Percentiles rank a stretch among this genome's conserved stretches.
Conservation (phyloP, 2,888 invertebrate species). For the Bedellia somnulentella region DNA sequence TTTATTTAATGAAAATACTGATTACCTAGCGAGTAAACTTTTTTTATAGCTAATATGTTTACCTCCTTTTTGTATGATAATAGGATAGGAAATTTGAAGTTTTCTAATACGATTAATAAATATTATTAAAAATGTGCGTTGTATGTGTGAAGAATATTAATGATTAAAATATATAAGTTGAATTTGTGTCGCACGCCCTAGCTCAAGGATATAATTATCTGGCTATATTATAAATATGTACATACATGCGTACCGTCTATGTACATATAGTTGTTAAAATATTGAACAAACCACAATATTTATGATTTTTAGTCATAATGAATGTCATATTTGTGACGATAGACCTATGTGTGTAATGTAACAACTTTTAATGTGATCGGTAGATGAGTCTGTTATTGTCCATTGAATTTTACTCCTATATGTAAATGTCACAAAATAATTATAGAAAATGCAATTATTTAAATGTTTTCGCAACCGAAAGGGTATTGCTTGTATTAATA, state of each 20-base stretch:
- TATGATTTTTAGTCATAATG: no score
- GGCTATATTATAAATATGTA: conserved; percentile 19
- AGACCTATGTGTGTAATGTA: no score
- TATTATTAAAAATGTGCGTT: no score
- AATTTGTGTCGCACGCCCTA: conserved; percentile 24
- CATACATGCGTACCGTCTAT: conserved; percentile 23
- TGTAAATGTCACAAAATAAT: no score
- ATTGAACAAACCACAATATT: no score
- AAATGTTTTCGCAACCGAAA: no score
- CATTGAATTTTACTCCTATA: no score
- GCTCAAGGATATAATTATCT: conserved; percentile 5
- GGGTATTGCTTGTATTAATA: no score
- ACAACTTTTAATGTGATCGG: no score
- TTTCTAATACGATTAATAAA: conserved; percentile 28
- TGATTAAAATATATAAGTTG: conserved; percentile 20
- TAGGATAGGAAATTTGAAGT: conserved; percentile 27
- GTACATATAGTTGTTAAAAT: conserved; percentile 23
- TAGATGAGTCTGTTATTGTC: no score
- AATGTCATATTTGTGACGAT: no score
- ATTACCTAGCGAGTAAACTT: conserved; percentile 47
- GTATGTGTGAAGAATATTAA: conserved; percentile 12
- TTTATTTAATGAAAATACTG: conserved; percentile 41
- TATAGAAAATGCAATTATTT: no score
- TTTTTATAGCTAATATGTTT: conserved; percentile 38
- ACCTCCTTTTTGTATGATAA: conserved; percentile 45